Base-by-base conservation (phyloP, 1,140 invertebrate species). In the Anoplophora glabripennis region DNA sequence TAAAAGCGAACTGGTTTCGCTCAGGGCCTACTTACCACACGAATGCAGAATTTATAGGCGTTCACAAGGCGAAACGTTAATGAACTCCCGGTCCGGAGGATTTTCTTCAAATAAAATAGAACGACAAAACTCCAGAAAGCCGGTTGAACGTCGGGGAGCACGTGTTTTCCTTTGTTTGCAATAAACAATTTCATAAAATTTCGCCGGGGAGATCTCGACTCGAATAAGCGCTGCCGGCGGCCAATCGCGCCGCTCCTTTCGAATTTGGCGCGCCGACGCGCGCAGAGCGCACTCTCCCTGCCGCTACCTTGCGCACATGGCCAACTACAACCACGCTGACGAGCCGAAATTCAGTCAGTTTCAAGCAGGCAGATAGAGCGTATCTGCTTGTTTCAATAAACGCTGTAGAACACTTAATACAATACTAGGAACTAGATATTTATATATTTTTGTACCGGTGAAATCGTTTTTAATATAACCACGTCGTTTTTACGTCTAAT, bases 391-490 rank as follows among this genome's bases (percentile, higher is more conserved):
- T 38, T 46, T 41, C 37, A 51, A 65, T 36, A 21, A 55, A 55
- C 53, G 36, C 40, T 45, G 35, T 28, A 14, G 5, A 33, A 15
- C 41, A 41, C 15, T 33, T n/a, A 18, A 45, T 55, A 57, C 9
- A 57, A 33, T 57, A 57, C 12, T 41, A 33, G 37, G 34, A 53
- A 57, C 17, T 53, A 44, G 46, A 57, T 49, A 41, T 57, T n/a
- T 35, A 64, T 72, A 72, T 75, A 74, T 74, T 75, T 74, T 74
- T 74, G 65, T 72, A 72, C 52, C 34, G 17, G 52, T 70, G 64
- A 68, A n/a, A 68, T 46, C 67, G 63, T 67, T 72, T 72, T 70
- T 67, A 68, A 69, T 64, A 66, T 53, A 61, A 62, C 53, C 66
- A 68, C 65, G 60, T 70, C 67, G 71, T 71, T 69, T 51, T 72